Percentiles rank a stretch among this genome's conserved stretches.
These are phyloP conservation scores for Heterotis niloticus DNA, from an alignment of 2,113 vertebrate species.

Conservation along the genomic window DNA sequence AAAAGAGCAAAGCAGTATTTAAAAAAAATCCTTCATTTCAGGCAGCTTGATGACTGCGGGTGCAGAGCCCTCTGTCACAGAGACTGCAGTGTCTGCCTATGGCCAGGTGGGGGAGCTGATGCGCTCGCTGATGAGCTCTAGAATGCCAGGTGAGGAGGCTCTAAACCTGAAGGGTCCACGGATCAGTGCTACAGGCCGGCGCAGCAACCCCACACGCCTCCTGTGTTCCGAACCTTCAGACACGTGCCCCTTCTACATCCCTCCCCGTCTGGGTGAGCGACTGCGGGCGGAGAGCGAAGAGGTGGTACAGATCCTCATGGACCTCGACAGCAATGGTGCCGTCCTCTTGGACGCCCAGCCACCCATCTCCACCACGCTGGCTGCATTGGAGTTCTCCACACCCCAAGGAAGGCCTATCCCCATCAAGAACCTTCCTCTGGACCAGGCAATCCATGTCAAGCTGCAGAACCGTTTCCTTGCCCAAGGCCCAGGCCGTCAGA, in stretches of 20 bases:
- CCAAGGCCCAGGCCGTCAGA: background rate
- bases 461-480: slow-evolving; percentile 44
- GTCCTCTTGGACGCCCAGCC: slow-evolving; percentile 49
- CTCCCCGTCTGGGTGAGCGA: slow-evolving; percentile 44
- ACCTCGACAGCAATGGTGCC: slow-evolving; percentile 43
- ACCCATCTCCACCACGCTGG: slow-evolving; percentile 62
- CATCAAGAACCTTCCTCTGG: slow-evolving; percentile 52
- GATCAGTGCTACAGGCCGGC: slow-evolving; percentile 54
- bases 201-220: slow-evolving; percentile 54
- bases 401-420: slow-evolving; percentile 56
- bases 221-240: slow-evolving; percentile 43
- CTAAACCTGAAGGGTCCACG: slow-evolving; percentile 49
- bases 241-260: slow-evolving; percentile 57
- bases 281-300: slow-evolving; percentile 49
- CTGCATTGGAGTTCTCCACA: slow-evolving; percentile 67
- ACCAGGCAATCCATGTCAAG: slow-evolving; percentile 57
- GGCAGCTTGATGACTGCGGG: slow-evolving; percentile 55
- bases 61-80: slow-evolving; percentile 32
- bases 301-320: slow-evolving; percentile 62
- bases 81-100: slow-evolving; percentile 44
- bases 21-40: slow-evolving; percentile 44
- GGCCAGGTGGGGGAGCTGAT: slow-evolving; percentile 52
- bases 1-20: too few species aligned
- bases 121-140: slow-evolving; percentile 53
- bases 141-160: slow-evolving; percentile 39